Conservation (phyloP, 2,113 vertebrate species). For the Nerophis lumbriciformis region DNA sequence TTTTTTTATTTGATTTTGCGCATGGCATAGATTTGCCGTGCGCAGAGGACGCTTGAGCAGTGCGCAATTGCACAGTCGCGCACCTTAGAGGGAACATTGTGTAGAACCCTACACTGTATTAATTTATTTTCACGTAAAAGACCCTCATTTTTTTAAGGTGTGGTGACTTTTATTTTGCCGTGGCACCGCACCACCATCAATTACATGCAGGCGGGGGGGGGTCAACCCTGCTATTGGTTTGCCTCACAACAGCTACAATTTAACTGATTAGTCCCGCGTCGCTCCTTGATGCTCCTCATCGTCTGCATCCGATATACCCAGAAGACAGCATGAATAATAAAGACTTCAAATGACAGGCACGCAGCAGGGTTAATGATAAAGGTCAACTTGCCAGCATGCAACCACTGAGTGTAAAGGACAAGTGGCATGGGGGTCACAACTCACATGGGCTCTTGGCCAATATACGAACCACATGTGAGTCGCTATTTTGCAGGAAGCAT, state of each 20-base stretch:
- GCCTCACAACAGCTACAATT: constrained; percentile 24
- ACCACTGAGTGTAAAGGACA: constrained; percentile 70
- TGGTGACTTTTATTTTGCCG: no score
- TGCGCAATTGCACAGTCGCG: no score
- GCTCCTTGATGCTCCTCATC: constrained; percentile 24
- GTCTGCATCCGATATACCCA: constrained; percentile 48
- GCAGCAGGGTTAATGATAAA: constrained; percentile 76
- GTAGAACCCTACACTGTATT: no score
- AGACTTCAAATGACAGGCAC: constrained; percentile 73
- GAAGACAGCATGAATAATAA: constrained; percentile 68
- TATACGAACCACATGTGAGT: constrained; percentile 26
- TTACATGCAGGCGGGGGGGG: no score
- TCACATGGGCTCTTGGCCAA: constrained; percentile 63
- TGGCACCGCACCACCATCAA: no score
- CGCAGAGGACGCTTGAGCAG: no score
- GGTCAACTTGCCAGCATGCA: constrained; percentile 71
- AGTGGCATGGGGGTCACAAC: constrained; percentile 62
- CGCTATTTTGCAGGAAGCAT: constrained; percentile 9
- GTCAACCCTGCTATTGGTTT: not conserved
- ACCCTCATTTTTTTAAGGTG: no score
- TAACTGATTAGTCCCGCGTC: constrained; percentile 34
- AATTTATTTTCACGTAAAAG: no score
- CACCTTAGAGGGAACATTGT: no score
- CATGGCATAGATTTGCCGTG: no score
- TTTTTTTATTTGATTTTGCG: no score